These are phyloP conservation scores for Megalopta genalis DNA, from an alignment of 1,140 invertebrate species.

Conservation along the genomic window DNA sequence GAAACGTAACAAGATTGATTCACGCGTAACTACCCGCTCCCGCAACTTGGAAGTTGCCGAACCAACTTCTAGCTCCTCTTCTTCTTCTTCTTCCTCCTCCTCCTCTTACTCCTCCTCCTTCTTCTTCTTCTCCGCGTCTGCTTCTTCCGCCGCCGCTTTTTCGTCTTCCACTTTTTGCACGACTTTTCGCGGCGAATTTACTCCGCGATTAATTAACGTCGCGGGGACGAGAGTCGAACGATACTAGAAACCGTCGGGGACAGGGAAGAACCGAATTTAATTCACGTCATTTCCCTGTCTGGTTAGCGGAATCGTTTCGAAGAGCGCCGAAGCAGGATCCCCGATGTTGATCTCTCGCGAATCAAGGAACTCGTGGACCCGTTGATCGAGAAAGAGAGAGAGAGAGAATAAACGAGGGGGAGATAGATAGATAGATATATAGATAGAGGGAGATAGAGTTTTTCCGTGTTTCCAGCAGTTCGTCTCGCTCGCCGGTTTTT, in stretches of 20 bases:
- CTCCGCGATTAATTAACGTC: slow-evolving; percentile 58
- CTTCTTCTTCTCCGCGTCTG: slow-evolving; percentile 18
- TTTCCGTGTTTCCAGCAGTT: too few species aligned
- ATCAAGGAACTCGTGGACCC: too few species aligned
- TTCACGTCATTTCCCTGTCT: not conserved
- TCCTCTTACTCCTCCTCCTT: slow-evolving; percentile 44
- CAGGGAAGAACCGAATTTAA: not conserved
- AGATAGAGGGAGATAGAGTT: too few species aligned
- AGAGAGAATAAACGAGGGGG: too few species aligned
- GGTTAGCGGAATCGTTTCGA: too few species aligned
- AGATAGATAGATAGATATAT: too few species aligned
- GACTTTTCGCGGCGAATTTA: slow-evolving; percentile 48
- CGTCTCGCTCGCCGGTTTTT: too few species aligned
- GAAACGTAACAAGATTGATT: slow-evolving; percentile 51
- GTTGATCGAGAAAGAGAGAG: too few species aligned
- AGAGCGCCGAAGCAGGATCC: too few species aligned
- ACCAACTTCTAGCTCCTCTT: slow-evolving; percentile 3
- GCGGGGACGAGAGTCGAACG: slow-evolving; percentile 4
- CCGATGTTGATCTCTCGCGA: too few species aligned
- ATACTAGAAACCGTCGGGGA: not conserved
- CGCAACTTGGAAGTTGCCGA: slow-evolving; percentile 51
- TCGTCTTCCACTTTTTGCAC: slow-evolving; percentile 28
- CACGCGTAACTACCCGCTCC: slow-evolving; percentile 37
- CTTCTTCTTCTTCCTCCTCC: slow-evolving; percentile 17
- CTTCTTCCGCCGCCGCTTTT: slow-evolving; percentile 32